These are phyloP conservation scores for Agrochola lota DNA, from an alignment of 2,888 invertebrate species.

Conservation along the genomic window DNA sequence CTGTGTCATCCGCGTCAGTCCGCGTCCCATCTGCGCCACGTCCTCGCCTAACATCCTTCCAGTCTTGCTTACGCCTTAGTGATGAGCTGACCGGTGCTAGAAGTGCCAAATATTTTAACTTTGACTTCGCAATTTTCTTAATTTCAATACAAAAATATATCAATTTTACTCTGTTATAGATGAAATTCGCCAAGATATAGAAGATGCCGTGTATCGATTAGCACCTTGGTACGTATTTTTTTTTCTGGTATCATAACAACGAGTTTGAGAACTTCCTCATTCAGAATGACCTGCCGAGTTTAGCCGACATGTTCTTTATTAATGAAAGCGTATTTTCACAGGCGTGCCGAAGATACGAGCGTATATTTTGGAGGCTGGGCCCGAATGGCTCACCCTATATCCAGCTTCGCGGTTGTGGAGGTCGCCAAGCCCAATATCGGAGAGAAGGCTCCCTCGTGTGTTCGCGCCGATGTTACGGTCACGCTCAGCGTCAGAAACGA, in stretches of 20 bases:
- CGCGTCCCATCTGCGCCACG: too few relatives aligned
- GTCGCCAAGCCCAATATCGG: slow-evolving; percentile 98
- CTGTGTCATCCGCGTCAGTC: neutral
- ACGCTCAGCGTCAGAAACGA: slow-evolving; percentile 97
- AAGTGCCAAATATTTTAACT: neutral
- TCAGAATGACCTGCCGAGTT: neutral
- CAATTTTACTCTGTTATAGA: slow-evolving; percentile 90
- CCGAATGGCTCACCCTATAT: slow-evolving; percentile 98
- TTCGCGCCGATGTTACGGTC: slow-evolving; percentile 98
- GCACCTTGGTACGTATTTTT: slow-evolving; percentile 95
- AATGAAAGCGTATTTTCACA: slow-evolving; percentile 70
- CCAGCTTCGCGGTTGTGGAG: slow-evolving; percentile 98
- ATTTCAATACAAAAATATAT: neutral
- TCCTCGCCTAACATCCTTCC: neutral
- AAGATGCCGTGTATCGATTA: slow-evolving; percentile 98
- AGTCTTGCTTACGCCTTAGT: neutral
- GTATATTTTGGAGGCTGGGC: slow-evolving; percentile 99
- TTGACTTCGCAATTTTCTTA: neutral
- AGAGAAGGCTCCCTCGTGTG: slow-evolving; percentile 98
- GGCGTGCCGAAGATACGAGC: slow-evolving; percentile 96
- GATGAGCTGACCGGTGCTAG: too few relatives aligned
- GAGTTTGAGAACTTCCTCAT: neutral
- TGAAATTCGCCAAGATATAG: slow-evolving; percentile 99
- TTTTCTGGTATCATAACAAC: neutral
- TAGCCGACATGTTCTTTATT: neutral